Percentiles rank a stretch among this genome's conserved stretches.
Evolutionary conservation across 64 coral and sea anemone genomes (phyloP).

Genomic region (Actinia tenebrosa): DNA sequence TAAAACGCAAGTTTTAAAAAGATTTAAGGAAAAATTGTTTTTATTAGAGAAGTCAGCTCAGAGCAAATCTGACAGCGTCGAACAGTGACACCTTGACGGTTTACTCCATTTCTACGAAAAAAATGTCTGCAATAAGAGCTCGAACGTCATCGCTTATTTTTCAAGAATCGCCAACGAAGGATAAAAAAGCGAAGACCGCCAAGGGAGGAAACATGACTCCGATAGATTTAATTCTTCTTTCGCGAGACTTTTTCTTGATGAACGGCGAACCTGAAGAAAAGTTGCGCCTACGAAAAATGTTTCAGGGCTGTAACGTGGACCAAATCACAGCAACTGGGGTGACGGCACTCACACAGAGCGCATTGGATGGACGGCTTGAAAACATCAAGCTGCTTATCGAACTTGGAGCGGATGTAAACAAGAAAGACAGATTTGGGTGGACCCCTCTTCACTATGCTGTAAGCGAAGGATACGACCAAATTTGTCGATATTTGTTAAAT

Average conservation of each 20-base stretch:
- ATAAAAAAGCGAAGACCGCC: neutral
- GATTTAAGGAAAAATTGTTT: neutral
- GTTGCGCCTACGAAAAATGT: slow-evolving; percentile 56
- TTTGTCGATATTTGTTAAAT: slow-evolving; percentile 73
- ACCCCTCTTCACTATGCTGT: slow-evolving; percentile 87
- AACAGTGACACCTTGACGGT: neutral
- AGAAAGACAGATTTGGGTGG: slow-evolving; percentile 75
- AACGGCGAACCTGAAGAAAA: slow-evolving; percentile 50
- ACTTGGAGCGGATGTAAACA: slow-evolving; percentile 82
- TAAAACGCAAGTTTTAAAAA: neutral
- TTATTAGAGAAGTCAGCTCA: neutral
- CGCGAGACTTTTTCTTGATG: slow-evolving; percentile 35
- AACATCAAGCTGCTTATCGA: slow-evolving; percentile 77
- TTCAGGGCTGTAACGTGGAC: slow-evolving; percentile 68
- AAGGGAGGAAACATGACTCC: slow-evolving; percentile 27
- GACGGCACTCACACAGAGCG: slow-evolving; percentile 84
- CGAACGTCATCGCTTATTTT: neutral
- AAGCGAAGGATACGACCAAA: slow-evolving; percentile 80
- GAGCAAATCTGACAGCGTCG: neutral
- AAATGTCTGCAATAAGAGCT: neutral
- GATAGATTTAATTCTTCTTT: slow-evolving; percentile 28
- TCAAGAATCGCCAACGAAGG: neutral
- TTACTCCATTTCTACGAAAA: too few relatives aligned
- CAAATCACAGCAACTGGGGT: slow-evolving; percentile 89
- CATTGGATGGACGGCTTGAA: slow-evolving; percentile 78